Conservation (phyloP, 2,797 vertebrate species). For the Sebastes aleutianus region DNA sequence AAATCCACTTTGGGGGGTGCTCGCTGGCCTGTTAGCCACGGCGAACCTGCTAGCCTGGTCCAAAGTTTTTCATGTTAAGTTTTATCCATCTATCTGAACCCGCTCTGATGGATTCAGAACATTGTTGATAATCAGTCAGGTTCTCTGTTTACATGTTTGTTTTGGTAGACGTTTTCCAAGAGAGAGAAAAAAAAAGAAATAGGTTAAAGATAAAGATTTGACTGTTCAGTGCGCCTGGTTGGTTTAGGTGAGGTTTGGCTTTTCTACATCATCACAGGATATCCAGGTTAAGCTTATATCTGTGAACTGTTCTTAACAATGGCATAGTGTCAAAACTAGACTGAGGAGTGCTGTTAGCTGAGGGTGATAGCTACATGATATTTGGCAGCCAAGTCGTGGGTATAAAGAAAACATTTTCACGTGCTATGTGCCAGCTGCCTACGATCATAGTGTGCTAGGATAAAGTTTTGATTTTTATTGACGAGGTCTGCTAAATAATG, state of each 20-base stretch:
- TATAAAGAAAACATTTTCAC: conserved; percentile 64
- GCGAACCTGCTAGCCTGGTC: conserved; percentile 76
- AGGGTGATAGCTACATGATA: conserved; percentile 58
- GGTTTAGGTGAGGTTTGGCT: conserved; percentile 65
- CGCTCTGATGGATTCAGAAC: conserved; percentile 66
- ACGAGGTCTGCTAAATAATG: conserved; percentile 64
- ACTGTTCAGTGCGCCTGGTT: conserved; percentile 58
- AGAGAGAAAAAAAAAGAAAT: neutral
- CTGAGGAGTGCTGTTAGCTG: conserved; percentile 63
- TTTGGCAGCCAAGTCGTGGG: conserved; percentile 68
- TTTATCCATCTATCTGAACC: conserved; percentile 57
- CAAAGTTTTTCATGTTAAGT: conserved; percentile 73
- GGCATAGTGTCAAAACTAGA: conserved; percentile 68
- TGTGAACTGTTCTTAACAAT: conserved; percentile 72
- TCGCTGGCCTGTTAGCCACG: conserved; percentile 55
- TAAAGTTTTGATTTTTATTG: conserved; percentile 65
- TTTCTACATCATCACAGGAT: conserved; percentile 72
- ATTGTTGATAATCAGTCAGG: conserved; percentile 78
- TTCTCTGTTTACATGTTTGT: conserved; percentile 83
- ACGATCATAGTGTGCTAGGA: conserved; percentile 68
- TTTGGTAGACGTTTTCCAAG: conserved; percentile 50
- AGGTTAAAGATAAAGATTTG: conserved; percentile 52
- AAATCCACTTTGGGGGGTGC: conserved; percentile 56
- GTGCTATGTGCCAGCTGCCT: conserved; percentile 80
- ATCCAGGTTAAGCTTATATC: conserved; percentile 79